Evolutionary conservation across 2,888 invertebrate species (phyloP).

Genomic region (Rhingia campestris): DNA sequence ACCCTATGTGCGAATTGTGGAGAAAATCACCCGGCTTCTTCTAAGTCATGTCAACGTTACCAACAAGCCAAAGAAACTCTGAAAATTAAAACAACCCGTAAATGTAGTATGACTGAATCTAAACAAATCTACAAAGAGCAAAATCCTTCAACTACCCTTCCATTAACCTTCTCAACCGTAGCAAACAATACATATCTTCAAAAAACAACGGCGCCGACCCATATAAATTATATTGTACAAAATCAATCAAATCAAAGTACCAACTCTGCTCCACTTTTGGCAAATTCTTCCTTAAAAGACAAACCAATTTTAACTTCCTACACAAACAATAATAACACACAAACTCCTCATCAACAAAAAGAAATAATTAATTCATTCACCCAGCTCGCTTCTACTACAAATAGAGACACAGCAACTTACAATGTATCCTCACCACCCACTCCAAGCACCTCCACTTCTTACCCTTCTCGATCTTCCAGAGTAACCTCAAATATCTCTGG

Average conservation of each 20-base stretch:
- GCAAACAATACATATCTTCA: too few species aligned
- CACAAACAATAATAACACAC: neutral
- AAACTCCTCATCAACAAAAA: neutral
- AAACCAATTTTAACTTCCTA: too few species aligned
- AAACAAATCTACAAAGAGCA: constrained; percentile 7
- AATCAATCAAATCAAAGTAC: neutral
- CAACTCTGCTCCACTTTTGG: neutral
- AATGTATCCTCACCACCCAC: neutral
- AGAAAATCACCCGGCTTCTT: constrained; percentile 3
- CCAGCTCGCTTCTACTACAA: neutral
- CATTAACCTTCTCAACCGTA: too few species aligned
- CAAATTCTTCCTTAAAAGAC: too few species aligned
- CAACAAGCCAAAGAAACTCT: constrained; percentile 16
- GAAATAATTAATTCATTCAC: neutral
- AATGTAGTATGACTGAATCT: constrained; percentile 18
- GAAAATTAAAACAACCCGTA: constrained; percentile 3
- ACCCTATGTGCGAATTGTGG: constrained; percentile 6
- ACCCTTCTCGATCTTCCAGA: too few species aligned
- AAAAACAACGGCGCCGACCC: too few species aligned
- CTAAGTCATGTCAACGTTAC: neutral
- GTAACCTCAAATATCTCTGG: neutral
- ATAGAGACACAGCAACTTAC: neutral
- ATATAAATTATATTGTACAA: neutral
- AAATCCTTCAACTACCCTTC: neutral
- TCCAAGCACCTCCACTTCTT: too few species aligned